These are phyloP conservation scores for Oxycera nigricornis DNA, from an alignment of 2,888 invertebrate species.

Conservation along the genomic window DNA sequence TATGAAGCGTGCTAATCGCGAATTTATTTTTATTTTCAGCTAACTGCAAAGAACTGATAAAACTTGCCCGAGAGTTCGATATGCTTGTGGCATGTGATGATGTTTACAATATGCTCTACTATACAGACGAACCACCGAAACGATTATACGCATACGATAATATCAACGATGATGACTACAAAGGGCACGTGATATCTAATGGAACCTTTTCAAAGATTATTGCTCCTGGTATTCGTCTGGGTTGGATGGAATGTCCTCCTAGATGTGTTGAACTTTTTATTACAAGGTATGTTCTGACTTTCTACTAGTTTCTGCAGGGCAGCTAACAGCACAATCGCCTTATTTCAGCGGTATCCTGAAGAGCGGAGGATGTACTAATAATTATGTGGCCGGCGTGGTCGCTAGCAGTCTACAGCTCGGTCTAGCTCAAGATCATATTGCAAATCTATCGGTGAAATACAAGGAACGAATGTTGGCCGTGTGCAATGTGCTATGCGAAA, in stretches of 20 bases:
- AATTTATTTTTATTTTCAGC: conserved; percentile 51
- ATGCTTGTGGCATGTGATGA: conserved; percentile 68
- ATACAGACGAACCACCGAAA: conserved; percentile 59
- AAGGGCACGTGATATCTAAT: conserved; percentile 69
- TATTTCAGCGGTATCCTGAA: conserved; percentile 62
- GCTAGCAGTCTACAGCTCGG: conserved; percentile 65
- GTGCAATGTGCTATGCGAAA: conserved; percentile 59
- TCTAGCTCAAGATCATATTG: conserved; percentile 63
- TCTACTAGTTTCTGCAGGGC: not conserved
- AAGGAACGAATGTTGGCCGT: conserved; percentile 62
- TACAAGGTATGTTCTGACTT: conserved; percentile 54
- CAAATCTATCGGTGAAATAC: conserved; percentile 58
- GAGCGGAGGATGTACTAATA: conserved; percentile 70
- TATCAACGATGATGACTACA: conserved; percentile 56
- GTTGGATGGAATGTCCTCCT: conserved; percentile 69
- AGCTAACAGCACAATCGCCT: not conserved
- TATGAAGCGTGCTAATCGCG: no score
- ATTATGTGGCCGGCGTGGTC: conserved; percentile 65
- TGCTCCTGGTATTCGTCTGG: conserved; percentile 69
- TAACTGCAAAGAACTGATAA: conserved; percentile 60
- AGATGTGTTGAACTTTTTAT: conserved; percentile 59
- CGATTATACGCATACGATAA: conserved; percentile 66
- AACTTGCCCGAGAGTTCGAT: conserved; percentile 61
- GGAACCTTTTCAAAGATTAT: conserved; percentile 72
- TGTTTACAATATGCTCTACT: conserved; percentile 68